Evolutionary conservation across 2,888 invertebrate species (phyloP).

Genomic region (Linnaemya tessellans): DNA sequence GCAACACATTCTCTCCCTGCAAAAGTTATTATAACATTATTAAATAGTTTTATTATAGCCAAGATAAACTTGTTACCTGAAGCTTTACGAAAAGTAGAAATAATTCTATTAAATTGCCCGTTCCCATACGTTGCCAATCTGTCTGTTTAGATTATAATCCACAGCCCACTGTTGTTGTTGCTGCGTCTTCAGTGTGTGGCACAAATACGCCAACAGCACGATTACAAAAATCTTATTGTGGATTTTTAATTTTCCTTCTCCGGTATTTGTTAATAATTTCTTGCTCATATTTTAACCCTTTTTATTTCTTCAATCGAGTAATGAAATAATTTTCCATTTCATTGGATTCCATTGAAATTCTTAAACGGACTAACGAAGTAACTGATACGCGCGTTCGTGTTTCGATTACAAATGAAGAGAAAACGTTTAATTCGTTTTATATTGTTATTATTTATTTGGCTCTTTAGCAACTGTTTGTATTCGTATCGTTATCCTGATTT

Average conservation of each 20-base stretch:
- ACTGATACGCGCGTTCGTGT: slow-evolving; percentile 68
- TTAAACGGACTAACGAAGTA: slow-evolving; percentile 67
- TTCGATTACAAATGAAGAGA: slow-evolving; percentile 65
- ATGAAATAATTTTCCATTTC: slow-evolving; percentile 70
- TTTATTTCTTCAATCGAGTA: slow-evolving; percentile 48
- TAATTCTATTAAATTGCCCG: slow-evolving; percentile 11
- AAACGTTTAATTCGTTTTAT: slow-evolving; percentile 68
- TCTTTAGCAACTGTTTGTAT: slow-evolving; percentile 13
- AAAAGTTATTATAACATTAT: background rate
- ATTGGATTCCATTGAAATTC: slow-evolving; percentile 53
- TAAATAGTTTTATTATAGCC: background rate
- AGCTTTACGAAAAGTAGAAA: background rate
- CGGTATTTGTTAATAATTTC: slow-evolving; percentile 46
- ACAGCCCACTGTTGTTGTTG: slow-evolving; percentile 2
- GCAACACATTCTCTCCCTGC: background rate
- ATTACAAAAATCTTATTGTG: background rate
- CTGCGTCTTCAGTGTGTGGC: background rate
- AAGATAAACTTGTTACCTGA: background rate
- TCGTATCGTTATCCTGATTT: slow-evolving; percentile 55
- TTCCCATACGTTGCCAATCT: background rate
- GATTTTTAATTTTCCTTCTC: background rate
- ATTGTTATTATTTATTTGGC: slow-evolving; percentile 13
- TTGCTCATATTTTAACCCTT: slow-evolving; percentile 54
- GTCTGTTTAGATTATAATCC: slow-evolving; percentile 20
- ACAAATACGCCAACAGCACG: background rate